Base-by-base conservation (phyloP, 2,113 vertebrate species). In the Mugil cephalus region DNA sequence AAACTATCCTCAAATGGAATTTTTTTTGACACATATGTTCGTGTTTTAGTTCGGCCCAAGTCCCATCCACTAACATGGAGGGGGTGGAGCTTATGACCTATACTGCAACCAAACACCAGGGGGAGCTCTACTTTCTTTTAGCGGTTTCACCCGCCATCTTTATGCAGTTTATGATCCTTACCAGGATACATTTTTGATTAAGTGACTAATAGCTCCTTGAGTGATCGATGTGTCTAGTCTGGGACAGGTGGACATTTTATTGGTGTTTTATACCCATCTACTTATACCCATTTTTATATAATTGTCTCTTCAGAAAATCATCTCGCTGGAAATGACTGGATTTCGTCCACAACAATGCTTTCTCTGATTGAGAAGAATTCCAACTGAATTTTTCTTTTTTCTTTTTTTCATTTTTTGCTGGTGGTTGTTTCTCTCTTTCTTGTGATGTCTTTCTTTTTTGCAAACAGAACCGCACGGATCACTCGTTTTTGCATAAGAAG, bases 301-400 rank as follows among this genome's bases (percentile, higher is more conserved):
- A 15, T 53, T 54, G 30, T 72, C 30, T 55, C 10, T 21, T 65
- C 15, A 42, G 19, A 36, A 63, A 69, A 52, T 55, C 14, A 46
- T 19, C 21, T 51, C 24, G 24, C 21, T 60, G 24, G 62, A 35
- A 19, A 43, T 21, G 21, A 59, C 39, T 17, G 4, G 45, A 18
- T 38, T 45, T 65, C 42, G n/a, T 5, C 67, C 50, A 12, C 19
- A 14, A 14, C 24, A 14, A 10, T 63, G 8, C 21, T 17, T 55
- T 52, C 35, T 36, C 7, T 10, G 24, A 67, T 63, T 54, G 53
- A 70, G 17, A 17, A 50, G 54, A 80, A 66, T 67, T 70, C 53
- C n/a, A 78, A 80, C 63, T 54, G 10, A 54, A 48, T 46, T 62
- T n/a, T n/a, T n/a, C n/a, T n/a, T n/a, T n/a, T n/a, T n/a, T n/a